phyloP scores from a whole-genome alignment of 2,888 invertebrate species.

The Psylliodes chrysocephalus region DNA sequence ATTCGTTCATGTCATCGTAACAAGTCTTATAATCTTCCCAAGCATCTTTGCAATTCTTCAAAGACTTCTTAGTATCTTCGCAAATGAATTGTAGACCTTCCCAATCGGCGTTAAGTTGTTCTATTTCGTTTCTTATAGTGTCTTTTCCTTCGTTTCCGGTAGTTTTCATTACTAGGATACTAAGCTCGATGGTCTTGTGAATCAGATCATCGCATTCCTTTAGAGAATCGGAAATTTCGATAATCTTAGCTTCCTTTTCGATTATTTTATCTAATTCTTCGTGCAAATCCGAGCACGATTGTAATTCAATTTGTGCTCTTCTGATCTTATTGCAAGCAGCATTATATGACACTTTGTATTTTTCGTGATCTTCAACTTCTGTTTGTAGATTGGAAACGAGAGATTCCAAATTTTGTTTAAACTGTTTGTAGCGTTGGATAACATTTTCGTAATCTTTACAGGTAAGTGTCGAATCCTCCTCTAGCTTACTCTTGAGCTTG shows the following conservation, averaged over 20 bases:
- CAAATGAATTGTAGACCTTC: constrained; percentile 81
- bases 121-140: constrained; percentile 81
- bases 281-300: constrained; percentile 87
- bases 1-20: constrained; percentile 77
- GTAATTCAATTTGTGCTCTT: constrained; percentile 81
- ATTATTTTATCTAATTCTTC: constrained; percentile 84
- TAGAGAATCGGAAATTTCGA: constrained; percentile 74
- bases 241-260: constrained; percentile 80
- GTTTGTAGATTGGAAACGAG: constrained; percentile 79
- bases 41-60: constrained; percentile 80
- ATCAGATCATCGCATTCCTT: constrained; percentile 80
- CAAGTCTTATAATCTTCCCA: constrained; percentile 85
- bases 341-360: constrained; percentile 84
- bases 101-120: constrained; percentile 84
- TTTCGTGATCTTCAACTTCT: constrained; percentile 87
- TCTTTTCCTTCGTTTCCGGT: constrained; percentile 88
- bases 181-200: constrained; percentile 77
- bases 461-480: constrained; percentile 68
- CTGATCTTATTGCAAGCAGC: constrained; percentile 88
- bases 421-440: constrained; percentile 75
- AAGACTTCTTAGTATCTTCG: constrained; percentile 78
- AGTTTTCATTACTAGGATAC: constrained; percentile 78
- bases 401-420: constrained; percentile 73
- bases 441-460: constrained; percentile 76
- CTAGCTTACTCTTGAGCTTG: constrained; percentile 78